Conservation (phyloP, 1,140 invertebrate species). For the Drosophila virilis region DNA sequence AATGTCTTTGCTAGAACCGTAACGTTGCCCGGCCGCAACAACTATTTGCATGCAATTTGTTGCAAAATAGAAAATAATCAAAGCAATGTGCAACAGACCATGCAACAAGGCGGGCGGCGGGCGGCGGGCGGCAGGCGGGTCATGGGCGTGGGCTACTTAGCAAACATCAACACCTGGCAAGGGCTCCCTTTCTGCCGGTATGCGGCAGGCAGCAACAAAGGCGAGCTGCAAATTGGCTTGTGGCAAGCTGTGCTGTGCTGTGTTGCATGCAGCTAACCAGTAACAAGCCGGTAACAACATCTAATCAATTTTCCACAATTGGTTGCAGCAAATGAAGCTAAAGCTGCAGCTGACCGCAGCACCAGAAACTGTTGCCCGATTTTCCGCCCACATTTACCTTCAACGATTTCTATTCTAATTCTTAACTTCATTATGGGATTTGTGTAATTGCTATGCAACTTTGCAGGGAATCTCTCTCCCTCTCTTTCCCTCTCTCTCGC, state of each 20-base stretch:
- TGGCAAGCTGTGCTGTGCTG: constrained; percentile 39
- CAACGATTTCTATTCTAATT: constrained; percentile 18
- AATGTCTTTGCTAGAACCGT: constrained; percentile 54
- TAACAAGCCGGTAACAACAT: constrained; percentile 35
- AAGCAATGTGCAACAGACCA: constrained; percentile 71
- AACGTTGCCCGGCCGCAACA: constrained; percentile 41
- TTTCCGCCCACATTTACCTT: background rate
- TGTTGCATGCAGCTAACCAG: constrained; percentile 40
- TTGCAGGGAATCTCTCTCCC: background rate
- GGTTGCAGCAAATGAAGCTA: constrained; percentile 23
- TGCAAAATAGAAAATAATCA: constrained; percentile 78
- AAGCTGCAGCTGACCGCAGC: constrained; percentile 56
- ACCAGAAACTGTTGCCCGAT: background rate
- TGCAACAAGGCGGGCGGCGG: constrained; percentile 26
- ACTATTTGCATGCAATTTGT: constrained; percentile 79
- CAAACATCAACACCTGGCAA: constrained; percentile 81
- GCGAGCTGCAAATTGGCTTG: constrained; percentile 72
- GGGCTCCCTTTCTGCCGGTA: constrained; percentile 44
- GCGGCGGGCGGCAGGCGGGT: background rate
- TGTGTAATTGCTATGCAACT: constrained; percentile 79
- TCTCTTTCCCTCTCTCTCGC: background rate
- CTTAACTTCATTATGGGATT: constrained; percentile 75
- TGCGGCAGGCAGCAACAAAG: constrained; percentile 39
- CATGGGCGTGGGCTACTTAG: constrained; percentile 56
- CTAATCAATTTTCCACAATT: constrained; percentile 71